Evolutionary conservation across 2,888 invertebrate species (phyloP), one percentile per base, ranked within the genome.

Genomic region (Gnatocerus cornutus): DNA sequence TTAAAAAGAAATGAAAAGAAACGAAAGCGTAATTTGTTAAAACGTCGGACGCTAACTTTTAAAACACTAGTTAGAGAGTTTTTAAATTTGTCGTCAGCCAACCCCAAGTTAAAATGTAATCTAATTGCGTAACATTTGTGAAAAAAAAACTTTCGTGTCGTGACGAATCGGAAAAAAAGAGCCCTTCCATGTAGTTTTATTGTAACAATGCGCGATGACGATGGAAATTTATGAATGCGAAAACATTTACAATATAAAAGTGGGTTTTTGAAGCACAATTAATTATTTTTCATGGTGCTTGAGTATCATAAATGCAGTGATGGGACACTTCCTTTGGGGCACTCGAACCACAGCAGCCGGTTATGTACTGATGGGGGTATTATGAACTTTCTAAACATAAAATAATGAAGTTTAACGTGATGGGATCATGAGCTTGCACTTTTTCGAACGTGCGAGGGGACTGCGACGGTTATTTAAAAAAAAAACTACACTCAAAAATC

Each of bases 261-360:
- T 78, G 74, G 78, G 75, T 80, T 80, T 80, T 81, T 82, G 81
- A 82, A 83, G 82, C 80, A 82, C 84, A 79, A 84, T 84, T 84
- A 83, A 83, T 84, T 84, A 84, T 83, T 83, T 84, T 84, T 84
- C 84, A 84, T 83, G 84, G 83, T 84, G 81, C 80, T 84, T 84
- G 84, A 79, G 78, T 80, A 78, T 78, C 76, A 77, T 82, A 80
- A 82, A 80, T 72, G 65, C 78, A 75, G 10, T 50, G 66, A 78
- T 74, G 74, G 74, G 76, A 78, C 77, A 79, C 78, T 80, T 81
- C 79, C 80, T 79, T 77, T 77, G 77, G 71, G 12, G 74, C 76
- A 76, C 74, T 56, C 21, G n/a, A 58, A 21, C 21, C 12, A 48
- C 63, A 66, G 58, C 58, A 66, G 58, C 66, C 64, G 64, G 72